phyloP scores from a whole-genome alignment of 2,113 vertebrate genomes.

The Grus americana region DNA sequence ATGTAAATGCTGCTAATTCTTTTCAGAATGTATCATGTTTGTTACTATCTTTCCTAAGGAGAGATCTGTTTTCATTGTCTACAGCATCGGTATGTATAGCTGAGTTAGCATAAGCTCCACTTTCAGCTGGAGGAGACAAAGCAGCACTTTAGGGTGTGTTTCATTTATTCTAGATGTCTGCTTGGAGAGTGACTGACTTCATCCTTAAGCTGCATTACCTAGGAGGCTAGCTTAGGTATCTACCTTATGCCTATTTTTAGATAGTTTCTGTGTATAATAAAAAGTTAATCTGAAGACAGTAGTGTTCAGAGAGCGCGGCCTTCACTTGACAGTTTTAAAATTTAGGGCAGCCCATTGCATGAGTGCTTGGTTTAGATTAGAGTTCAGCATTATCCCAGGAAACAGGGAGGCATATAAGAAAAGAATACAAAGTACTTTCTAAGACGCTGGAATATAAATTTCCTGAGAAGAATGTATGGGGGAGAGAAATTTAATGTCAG shows the following conservation, averaged over 20 bases:
- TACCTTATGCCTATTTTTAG: not conserved
- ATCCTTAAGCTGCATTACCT: not conserved
- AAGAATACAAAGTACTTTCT: not conserved
- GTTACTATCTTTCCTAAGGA: not conserved
- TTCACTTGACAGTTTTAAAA: not conserved
- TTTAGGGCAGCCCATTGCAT: not conserved
- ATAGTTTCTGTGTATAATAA: not conserved
- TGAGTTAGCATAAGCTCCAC: not conserved
- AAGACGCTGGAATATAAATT: not conserved
- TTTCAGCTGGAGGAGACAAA: not conserved
- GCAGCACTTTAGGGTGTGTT: not conserved
- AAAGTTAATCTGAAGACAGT: not conserved
- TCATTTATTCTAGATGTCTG: not conserved
- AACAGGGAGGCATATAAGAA: not conserved
- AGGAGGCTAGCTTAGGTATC: not conserved
- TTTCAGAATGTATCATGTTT: not conserved
- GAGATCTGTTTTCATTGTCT: not conserved
- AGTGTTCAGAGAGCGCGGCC: not conserved
- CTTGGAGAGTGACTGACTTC: not conserved
- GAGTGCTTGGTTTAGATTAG: not conserved
- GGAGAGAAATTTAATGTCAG: not conserved
- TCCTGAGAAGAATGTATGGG: not conserved
- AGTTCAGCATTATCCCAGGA: not conserved
- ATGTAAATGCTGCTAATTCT: not conserved
- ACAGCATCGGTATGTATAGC: accelerated